Conservation (phyloP, 2,797 vertebrate genomes). For the Arnoldichthys spilopterus region DNA sequence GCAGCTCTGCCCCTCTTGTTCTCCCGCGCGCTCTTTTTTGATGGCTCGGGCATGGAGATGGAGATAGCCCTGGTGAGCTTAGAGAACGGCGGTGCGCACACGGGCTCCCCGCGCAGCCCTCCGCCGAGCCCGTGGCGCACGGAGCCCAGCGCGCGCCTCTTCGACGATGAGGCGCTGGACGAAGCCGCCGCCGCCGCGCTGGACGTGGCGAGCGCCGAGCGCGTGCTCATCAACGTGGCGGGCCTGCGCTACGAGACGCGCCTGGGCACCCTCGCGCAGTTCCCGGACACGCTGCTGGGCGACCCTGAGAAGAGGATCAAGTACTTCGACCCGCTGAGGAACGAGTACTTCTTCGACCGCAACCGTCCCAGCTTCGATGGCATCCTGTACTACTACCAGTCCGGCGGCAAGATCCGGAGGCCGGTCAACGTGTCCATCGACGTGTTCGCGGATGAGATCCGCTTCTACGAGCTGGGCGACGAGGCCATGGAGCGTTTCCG, state of each 20-base stretch:
- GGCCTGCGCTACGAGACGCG: conserved; percentile 93
- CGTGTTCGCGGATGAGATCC: conserved; percentile 92
- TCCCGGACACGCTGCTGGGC: conserved; percentile 91
- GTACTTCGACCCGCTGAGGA: conserved; percentile 94
- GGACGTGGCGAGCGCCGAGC: conserved; percentile 82
- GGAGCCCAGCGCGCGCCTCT: conserved; percentile 81
- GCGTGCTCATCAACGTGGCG: conserved; percentile 92
- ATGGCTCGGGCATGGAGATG: conserved; percentile 75
- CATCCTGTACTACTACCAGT: conserved; percentile 96
- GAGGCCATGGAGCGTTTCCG: conserved; percentile 93
- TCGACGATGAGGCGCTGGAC: conserved; percentile 79
- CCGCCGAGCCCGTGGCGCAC: conserved; percentile 72
- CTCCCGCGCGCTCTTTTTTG: conserved; percentile 10
- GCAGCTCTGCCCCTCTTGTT: neutral
- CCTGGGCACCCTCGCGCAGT: conserved; percentile 91
- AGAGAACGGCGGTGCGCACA: conserved; percentile 83
- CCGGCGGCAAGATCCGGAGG: conserved; percentile 90
- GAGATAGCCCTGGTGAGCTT: conserved; percentile 91
- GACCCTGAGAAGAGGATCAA: conserved; percentile 91
- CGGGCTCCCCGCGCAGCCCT: conserved; percentile 11
- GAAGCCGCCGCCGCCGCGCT: conserved; percentile 59
- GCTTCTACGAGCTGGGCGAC: conserved; percentile 93
- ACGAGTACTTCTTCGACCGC: conserved; percentile 97
- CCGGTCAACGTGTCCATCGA: conserved; percentile 95
- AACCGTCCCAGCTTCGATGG: conserved; percentile 95